Evolutionary conservation across 2,113 vertebrate species (phyloP).

Genomic region (Cepphus grylle): DNA sequence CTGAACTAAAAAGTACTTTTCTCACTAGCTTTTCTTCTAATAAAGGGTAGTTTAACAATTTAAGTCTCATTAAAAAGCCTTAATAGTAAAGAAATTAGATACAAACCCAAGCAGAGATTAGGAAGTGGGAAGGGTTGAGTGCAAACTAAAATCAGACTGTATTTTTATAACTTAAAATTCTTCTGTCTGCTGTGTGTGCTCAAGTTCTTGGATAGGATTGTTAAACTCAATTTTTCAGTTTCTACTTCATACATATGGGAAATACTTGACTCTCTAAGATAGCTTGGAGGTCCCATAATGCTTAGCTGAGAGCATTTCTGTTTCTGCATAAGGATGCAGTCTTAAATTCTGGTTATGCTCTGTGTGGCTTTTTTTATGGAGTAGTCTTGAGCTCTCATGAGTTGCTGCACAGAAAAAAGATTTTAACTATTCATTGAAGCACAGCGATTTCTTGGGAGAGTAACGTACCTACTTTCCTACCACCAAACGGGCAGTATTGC

Average conservation of each 20-base stretch:
- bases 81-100: neutral
- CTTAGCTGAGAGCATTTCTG: neutral
- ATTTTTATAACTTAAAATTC: neutral
- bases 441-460: neutral
- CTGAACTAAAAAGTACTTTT: neutral
- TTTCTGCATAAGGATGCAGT: neutral
- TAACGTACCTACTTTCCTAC: neutral
- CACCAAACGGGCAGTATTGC: neutral
- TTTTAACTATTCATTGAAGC: constrained; percentile 9
- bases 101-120: neutral
- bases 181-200: neutral
- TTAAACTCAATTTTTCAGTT: neutral
- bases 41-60: neutral
- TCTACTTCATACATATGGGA: neutral
- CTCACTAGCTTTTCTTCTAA: neutral
- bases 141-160: neutral
- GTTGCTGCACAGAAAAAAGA: neutral
- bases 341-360: neutral
- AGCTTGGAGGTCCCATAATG: neutral
- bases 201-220: neutral
- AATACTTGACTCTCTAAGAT: neutral
- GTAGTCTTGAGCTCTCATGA: constrained; percentile 13
- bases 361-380: neutral
- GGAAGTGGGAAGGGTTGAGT: neutral
- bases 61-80: neutral